Conservation (phyloP, 2,113 vertebrate genomes). For the Pituophis catenifer region DNA sequence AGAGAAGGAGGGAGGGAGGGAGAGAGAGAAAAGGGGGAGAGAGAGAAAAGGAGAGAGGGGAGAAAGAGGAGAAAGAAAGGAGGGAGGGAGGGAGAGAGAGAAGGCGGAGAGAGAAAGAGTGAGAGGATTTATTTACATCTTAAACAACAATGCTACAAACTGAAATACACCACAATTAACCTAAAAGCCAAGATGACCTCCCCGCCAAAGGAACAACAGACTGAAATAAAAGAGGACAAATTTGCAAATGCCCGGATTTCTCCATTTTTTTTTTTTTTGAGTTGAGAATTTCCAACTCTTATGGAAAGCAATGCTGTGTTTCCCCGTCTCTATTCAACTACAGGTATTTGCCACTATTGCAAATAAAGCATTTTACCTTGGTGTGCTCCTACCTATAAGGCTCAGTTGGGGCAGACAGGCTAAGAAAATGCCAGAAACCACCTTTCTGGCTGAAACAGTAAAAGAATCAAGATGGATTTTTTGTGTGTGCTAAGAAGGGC, state of each 20-base stretch:
- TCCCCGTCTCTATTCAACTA: background rate
- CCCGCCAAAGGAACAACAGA: background rate
- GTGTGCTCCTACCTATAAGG: background rate
- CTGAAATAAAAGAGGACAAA: background rate
- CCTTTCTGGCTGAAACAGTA: background rate
- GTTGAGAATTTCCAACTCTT: background rate
- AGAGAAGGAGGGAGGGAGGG: background rate
- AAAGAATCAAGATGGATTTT: background rate
- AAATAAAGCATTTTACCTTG: background rate
- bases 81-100: no score
- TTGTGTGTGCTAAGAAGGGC: background rate
- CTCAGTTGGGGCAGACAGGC: background rate
- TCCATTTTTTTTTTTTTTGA: background rate
- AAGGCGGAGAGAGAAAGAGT: no score
- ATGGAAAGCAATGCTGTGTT: background rate
- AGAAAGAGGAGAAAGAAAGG: background rate
- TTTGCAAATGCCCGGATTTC: background rate
- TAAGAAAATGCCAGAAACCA: background rate
- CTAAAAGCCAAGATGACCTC: background rate
- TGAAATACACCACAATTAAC: background rate
- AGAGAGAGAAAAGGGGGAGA: background rate
- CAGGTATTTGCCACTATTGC: no score
- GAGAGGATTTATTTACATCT: background rate
- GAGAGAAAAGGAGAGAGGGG: no score
- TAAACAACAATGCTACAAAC: background rate